Percentiles rank a stretch among this genome's conserved stretches.
Conservation (phyloP, 2,888 invertebrate species). For the Mechanitis mazaeus region DNA sequence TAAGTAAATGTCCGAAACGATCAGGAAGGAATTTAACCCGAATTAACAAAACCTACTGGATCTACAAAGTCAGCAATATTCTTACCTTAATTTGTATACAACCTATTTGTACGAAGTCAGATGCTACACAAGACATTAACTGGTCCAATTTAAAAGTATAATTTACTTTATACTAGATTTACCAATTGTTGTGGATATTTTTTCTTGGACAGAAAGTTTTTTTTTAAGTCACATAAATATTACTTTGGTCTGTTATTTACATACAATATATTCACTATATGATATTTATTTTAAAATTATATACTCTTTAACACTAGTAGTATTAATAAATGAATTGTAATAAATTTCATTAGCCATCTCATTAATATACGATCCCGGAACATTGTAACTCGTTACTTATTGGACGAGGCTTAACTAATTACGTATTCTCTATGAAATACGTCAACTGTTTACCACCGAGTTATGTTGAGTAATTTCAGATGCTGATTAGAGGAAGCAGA, state of each 20-base stretch:
- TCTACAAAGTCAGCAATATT: background rate
- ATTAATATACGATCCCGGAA: background rate
- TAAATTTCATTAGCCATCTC: background rate
- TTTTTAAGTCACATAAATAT: too few species aligned
- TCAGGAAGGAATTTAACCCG: conserved; percentile 1
- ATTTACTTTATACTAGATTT: too few species aligned
- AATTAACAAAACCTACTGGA: background rate
- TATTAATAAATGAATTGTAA: too few species aligned
- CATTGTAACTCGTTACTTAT: background rate
- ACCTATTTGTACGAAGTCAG: too few species aligned
- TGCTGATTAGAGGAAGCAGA: background rate
- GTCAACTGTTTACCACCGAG: conserved; percentile 15
- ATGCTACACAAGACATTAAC: too few species aligned
- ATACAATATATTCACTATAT: too few species aligned
- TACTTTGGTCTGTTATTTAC: too few species aligned
- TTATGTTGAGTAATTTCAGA: conserved; percentile 9
- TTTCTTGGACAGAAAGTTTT: too few species aligned
- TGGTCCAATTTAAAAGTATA: too few species aligned
- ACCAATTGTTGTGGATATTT: too few species aligned
- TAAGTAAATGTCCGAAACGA: background rate
- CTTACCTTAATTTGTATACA: background rate
- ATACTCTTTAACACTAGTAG: too few species aligned
- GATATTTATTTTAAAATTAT: too few species aligned
- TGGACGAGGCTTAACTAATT: conserved; percentile 9
- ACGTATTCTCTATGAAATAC: conserved; percentile 25